Percentiles rank a stretch among this genome's conserved stretches.
Evolutionary conservation across 2,113 vertebrate genomes (phyloP).

Genomic region (Morone saxatilis): DNA sequence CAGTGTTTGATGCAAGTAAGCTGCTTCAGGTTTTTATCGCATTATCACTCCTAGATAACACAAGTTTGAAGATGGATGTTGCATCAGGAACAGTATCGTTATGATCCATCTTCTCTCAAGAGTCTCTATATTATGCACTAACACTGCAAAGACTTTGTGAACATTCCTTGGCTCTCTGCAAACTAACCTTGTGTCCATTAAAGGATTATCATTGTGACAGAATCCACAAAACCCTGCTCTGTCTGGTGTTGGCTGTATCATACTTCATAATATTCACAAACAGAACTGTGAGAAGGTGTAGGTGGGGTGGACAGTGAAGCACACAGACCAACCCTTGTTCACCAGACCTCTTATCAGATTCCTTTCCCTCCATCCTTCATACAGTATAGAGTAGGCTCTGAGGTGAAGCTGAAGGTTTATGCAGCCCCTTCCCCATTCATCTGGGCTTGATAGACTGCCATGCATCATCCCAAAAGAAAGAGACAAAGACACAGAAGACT

Average conservation of each 20-base stretch:
- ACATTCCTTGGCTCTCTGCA: slow-evolving; percentile 54
- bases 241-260: slow-evolving; percentile 34
- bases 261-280: slow-evolving; percentile 57
- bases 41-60: slow-evolving; percentile 44
- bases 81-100: slow-evolving; percentile 24
- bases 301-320: slow-evolving; percentile 6
- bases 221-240: slow-evolving; percentile 59
- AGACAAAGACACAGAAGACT: background rate
- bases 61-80: slow-evolving; percentile 50
- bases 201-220: slow-evolving; percentile 73
- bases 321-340: slow-evolving; percentile 51
- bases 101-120: slow-evolving; percentile 31
- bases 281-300: slow-evolving; percentile 29
- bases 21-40: slow-evolving; percentile 40
- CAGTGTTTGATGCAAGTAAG: slow-evolving; percentile 11
- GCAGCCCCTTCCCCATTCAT: slow-evolving; percentile 33
- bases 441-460: slow-evolving; percentile 9
- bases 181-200: slow-evolving; percentile 69
- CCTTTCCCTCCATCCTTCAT: slow-evolving; percentile 51
- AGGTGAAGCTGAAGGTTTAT: slow-evolving; percentile 42
- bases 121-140: slow-evolving; percentile 4
- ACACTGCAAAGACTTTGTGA: slow-evolving; percentile 42
- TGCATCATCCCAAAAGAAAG: slow-evolving; percentile 35
- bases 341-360: slow-evolving; percentile 63
- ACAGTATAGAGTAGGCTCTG: slow-evolving; percentile 14